Evolutionary conservation across 30 jellyfish, hydroid and myxozoan genomes (phyloP), one percentile per base, ranked within the genome.

Genomic region (Aurelia sp.): DNA sequence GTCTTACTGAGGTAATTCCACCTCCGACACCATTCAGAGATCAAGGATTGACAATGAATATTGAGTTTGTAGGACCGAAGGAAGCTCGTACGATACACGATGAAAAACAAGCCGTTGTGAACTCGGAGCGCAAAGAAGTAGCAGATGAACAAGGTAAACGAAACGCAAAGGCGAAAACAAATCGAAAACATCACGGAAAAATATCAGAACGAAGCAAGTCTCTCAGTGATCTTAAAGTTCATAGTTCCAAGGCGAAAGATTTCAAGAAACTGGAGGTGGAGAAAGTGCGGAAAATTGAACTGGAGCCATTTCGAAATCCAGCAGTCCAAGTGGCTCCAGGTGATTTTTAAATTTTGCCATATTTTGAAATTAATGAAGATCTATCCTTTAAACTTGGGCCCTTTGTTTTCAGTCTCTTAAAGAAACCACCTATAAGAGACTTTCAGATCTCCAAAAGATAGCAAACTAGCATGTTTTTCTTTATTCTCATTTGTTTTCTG

Each of bases 1-100:
- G 19, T n/a, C 33, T 68, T 5, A 81, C 82, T 7, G 91, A 81
- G 31, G 70, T 66, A 13, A 66, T 81, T 16, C 84, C 91, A 3
- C 77, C 92, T 7, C 92, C 85, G 40, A 82, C 86, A 9, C 92
- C 86, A 4, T 82, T 71, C 41, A 82, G 63, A 51, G 86, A 82
- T 62, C 86, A 73, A 31, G 82, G 70, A 6, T 20, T 74, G 51
- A 61, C 27, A 63, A 73, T 82, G 72, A 71, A 82, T n/a, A 40
- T 82, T 21, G 91, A 81, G 66, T 21, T 66, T 20, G 59, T 81
- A 50, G 81, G 67, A 58, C 63, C 91, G 20, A 40, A 84, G 13
- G 44, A 18, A 21, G 47, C 77, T n/a, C 83, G 35, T 3, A 16
- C 66, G 22, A 44, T 11, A 23, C 44, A 44, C 37, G 37, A 66